phyloP scores from a whole-genome alignment of 2,888 invertebrate species.

The Schizotus pectinicornis region DNA sequence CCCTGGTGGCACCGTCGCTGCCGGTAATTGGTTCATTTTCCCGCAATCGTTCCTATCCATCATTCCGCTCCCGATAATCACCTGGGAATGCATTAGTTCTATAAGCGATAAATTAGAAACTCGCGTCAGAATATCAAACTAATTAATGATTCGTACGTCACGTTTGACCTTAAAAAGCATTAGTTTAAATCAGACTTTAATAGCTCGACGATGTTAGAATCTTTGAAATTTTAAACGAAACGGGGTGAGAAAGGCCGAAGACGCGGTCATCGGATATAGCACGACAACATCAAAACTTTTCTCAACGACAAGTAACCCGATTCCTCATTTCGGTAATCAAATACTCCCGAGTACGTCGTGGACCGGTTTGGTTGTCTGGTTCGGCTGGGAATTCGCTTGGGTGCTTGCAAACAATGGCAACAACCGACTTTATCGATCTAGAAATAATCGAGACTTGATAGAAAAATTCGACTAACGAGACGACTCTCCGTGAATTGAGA shows the following conservation, averaged over 20 bases:
- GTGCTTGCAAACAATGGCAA: too few relatives aligned
- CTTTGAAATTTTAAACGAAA: neutral
- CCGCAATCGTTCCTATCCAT: too few relatives aligned
- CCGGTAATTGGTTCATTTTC: too few relatives aligned
- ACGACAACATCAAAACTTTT: slow-evolving; percentile 9
- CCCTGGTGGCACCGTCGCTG: too few relatives aligned
- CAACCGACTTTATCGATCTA: too few relatives aligned
- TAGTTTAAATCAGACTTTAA: slow-evolving; percentile 28
- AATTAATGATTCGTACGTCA: slow-evolving; percentile 42
- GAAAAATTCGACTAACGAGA: too few relatives aligned
- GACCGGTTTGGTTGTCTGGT: slow-evolving; percentile 19
- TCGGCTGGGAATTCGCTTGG: neutral
- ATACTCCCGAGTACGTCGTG: slow-evolving; percentile 18
- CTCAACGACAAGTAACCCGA: slow-evolving; percentile 24
- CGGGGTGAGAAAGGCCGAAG: neutral
- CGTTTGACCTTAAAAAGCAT: slow-evolving; percentile 37
- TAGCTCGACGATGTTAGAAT: neutral
- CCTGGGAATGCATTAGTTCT: slow-evolving; percentile 27
- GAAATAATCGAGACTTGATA: too few relatives aligned
- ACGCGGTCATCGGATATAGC: slow-evolving; percentile 18
- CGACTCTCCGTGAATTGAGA: too few relatives aligned
- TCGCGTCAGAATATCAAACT: slow-evolving; percentile 38
- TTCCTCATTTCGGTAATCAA: slow-evolving; percentile 33
- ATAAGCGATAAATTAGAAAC: slow-evolving; percentile 36
- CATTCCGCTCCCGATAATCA: too few relatives aligned